Percentiles rank a stretch among this genome's conserved stretches.
Evolutionary conservation across 2,797 vertebrate genomes (phyloP).

Genomic region (Arctocebus calabarensis): DNA sequence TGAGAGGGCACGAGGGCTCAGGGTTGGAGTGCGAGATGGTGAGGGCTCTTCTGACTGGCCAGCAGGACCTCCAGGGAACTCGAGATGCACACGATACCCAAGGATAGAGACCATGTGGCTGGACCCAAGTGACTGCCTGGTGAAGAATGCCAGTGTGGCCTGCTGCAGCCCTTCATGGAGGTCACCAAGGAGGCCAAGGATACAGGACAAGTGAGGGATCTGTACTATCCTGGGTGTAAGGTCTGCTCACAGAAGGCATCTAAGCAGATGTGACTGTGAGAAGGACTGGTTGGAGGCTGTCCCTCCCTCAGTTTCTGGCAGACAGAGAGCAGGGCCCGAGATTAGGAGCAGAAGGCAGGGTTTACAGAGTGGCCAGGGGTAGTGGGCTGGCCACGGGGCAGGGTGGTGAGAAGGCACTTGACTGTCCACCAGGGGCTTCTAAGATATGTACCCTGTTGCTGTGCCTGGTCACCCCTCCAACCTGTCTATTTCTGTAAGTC

Average conservation of each 20-base stretch:
- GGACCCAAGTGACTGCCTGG: conserved; percentile 94
- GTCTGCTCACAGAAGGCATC: background rate
- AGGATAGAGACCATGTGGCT: conserved; percentile 91
- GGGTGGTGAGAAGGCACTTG: background rate
- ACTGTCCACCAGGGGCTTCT: background rate
- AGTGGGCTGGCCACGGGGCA: no score
- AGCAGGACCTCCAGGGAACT: background rate
- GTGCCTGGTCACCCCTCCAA: background rate
- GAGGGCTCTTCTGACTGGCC: background rate
- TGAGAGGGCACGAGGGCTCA: background rate
- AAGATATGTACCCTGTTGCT: background rate
- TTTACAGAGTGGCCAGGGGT: background rate
- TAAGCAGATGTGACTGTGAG: background rate
- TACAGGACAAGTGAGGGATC: background rate
- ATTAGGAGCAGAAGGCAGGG: background rate
- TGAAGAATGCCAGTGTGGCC: conserved; percentile 94
- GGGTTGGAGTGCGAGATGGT: background rate
- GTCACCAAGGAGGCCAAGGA: conserved; percentile 87
- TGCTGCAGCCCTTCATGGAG: conserved; percentile 93
- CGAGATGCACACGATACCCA: conserved; percentile 86
- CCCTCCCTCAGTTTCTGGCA: background rate
- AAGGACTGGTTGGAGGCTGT: background rate
- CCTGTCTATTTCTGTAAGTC: background rate
- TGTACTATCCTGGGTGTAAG: background rate
- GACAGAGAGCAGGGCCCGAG: background rate